Base-by-base conservation (phyloP, 2,113 vertebrate genomes). In the Xiphophorus couchianus region DNA sequence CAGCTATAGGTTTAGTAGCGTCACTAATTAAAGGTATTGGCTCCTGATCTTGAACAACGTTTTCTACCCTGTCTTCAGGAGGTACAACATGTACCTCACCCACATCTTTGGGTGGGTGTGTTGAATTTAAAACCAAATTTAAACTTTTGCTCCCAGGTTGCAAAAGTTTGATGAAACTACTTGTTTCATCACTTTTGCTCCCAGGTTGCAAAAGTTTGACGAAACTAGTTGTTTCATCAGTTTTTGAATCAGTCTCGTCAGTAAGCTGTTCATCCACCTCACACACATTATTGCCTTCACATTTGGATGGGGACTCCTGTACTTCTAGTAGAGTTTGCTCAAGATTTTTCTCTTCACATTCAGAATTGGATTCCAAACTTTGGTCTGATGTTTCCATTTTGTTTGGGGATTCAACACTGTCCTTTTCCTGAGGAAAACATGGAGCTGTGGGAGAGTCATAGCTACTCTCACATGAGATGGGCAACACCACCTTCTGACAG, bases 1-100 rank as follows among this genome's bases (percentile, higher is more conserved):
- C 28, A 65, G 19, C 48, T 60, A 79, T 51, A 73, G 65, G 15
- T 42, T 6, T 6, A 3, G 10, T 33, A 54, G 22, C 35, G 12
- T 69, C 67, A 76, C 15, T 35, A 63, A 79, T 65, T 22, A 71
- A 73, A 66, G 81, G 51, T 27, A 80, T 74, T 71, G 61, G 60
- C 30, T 77, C 60, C 35, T 44, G 51, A 17, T 8, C 15, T 42
- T 60, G 12, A 72, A 77, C 39, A 60, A 51, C 28, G 42, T 78
- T 60, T 69, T 81, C 51, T 29, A 29, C 25, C 27, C 63, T 35
- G 10, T 1, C 25, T 37, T 80, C 31, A 44, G 39, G 12, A n/a
- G 37, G 44, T 58, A 66, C 7, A 19, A n/a, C 48, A 66, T 74
- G 11, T 8, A 79, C n/a, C 44, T 12, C 5, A 7, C 66, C 73